A percentile compares a stretch with the other conserved stretches of the same genome.
Evolutionary conservation across 2,797 vertebrate genomes (phyloP).

Genomic region (Hippoglossus hippoglossus): DNA sequence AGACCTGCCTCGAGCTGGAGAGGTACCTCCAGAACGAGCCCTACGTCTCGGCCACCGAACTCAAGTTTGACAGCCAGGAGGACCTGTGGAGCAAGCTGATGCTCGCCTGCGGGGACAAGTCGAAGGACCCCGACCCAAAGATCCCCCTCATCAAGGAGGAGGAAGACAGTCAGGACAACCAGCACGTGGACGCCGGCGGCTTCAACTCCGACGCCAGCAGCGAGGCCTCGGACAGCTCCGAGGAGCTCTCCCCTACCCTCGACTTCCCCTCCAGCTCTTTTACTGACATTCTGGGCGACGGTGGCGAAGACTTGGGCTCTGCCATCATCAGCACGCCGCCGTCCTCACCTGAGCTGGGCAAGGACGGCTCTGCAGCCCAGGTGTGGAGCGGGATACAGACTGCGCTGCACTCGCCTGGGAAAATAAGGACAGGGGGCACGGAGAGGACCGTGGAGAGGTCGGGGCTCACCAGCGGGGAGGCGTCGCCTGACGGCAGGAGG

Average conservation of each 20-base stretch:
- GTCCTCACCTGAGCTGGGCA: slow-evolving; percentile 91
- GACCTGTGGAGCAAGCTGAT: slow-evolving; percentile 98
- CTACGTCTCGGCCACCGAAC: slow-evolving; percentile 92
- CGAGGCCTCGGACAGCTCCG: slow-evolving; percentile 93
- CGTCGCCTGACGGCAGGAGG: slow-evolving; percentile 91
- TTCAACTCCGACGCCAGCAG: slow-evolving; percentile 90
- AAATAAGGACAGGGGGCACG: slow-evolving; percentile 85
- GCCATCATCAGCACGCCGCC: slow-evolving; percentile 89
- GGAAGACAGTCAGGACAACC: slow-evolving; percentile 82
- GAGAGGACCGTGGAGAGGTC: slow-evolving; percentile 87
- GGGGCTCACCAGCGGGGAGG: slow-evolving; percentile 87
- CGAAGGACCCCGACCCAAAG: slow-evolving; percentile 85
- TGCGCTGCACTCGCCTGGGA: slow-evolving; percentile 88
- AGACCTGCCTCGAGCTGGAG: slow-evolving; percentile 98
- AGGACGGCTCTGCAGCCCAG: slow-evolving; percentile 84
- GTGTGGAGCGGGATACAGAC: slow-evolving; percentile 87
- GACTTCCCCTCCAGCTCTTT: slow-evolving; percentile 90
- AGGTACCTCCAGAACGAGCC: slow-evolving; percentile 97
- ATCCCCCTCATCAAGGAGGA: slow-evolving; percentile 83
- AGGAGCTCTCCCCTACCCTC: slow-evolving; percentile 91
- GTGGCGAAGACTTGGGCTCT: slow-evolving; percentile 88
- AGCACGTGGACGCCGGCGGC: slow-evolving; percentile 59
- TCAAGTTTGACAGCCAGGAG: slow-evolving; percentile 93
- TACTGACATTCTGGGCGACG: slow-evolving; percentile 86
- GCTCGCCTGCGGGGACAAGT: slow-evolving; percentile 93